Evolutionary conservation across 2,113 vertebrate species (phyloP).

Genomic region (Cynoglossus semilaevis): DNA sequence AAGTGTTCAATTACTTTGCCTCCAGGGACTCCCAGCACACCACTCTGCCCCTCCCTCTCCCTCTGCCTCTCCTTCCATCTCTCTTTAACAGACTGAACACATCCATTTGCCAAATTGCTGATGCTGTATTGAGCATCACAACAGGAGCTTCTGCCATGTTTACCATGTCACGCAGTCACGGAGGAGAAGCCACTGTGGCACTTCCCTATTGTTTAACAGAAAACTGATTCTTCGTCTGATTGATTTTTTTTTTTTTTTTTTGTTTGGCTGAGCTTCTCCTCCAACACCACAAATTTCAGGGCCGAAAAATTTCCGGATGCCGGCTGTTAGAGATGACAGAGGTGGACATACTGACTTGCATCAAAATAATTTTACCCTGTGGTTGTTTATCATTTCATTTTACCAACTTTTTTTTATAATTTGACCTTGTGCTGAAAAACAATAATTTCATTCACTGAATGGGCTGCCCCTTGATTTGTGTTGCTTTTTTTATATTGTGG

Average conservation of each 20-base stretch:
- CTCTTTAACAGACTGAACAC: constrained; percentile 35
- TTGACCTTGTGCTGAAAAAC: constrained; percentile 68
- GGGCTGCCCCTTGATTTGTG: constrained; percentile 65
- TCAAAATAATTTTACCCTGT: constrained; percentile 57
- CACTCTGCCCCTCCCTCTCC: constrained; percentile 6
- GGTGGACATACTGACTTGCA: constrained; percentile 55
- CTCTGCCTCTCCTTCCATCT: constrained; percentile 9
- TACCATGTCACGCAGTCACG: constrained; percentile 38
- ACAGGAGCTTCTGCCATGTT: constrained; percentile 56
- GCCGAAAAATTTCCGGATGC: constrained; percentile 65
- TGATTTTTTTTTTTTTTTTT: constrained; percentile 62
- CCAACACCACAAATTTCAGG: constrained; percentile 44
- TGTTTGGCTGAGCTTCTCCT: constrained; percentile 49
- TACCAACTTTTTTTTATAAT: constrained; percentile 58
- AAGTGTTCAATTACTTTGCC: constrained; percentile 63
- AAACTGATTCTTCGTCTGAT: constrained; percentile 48
- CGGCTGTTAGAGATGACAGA: constrained; percentile 66
- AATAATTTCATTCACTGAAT: constrained; percentile 57
- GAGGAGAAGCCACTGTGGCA: constrained; percentile 50
- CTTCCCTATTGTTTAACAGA: constrained; percentile 60
- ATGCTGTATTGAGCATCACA: constrained; percentile 56
- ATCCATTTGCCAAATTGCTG: constrained; percentile 66
- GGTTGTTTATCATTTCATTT: constrained; percentile 57
- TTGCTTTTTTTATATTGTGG: constrained; percentile 37
- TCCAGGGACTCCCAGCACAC: constrained; percentile 46